Percentiles rank a stretch among this genome's conserved stretches.
phyloP scores from a whole-genome alignment of 2,888 invertebrate species.

The Pandemis corylana region DNA sequence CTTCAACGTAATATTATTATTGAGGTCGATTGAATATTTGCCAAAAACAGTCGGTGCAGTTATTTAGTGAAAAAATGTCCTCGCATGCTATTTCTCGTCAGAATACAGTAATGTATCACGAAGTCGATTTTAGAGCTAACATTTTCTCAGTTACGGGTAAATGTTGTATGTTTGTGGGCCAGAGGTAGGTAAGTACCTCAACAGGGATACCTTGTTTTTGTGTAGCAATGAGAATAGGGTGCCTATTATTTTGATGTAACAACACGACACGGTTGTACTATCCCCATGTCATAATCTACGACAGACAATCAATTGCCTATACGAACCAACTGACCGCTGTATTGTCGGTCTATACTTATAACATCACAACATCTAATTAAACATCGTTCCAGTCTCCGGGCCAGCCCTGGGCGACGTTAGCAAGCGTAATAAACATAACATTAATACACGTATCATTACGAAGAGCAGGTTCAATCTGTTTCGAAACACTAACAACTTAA shows the following conservation, averaged over 20 bases:
- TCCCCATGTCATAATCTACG: background rate
- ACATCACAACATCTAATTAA: constrained; percentile 11
- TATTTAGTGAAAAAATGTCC: background rate
- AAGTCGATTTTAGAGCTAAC: too few relatives aligned
- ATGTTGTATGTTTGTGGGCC: too few relatives aligned
- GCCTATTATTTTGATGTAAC: background rate
- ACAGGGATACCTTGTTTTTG: background rate
- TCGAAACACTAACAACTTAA: constrained; percentile 20
- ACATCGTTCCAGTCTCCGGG: constrained; percentile 16
- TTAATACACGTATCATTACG: constrained; percentile 8
- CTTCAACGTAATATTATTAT: background rate
- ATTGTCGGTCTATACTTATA: constrained; percentile 3
- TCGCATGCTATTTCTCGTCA: too few relatives aligned
- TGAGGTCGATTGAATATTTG: background rate
- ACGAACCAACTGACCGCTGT: constrained; percentile 13
- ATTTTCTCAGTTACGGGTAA: too few relatives aligned
- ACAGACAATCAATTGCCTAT: background rate
- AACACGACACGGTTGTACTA: background rate
- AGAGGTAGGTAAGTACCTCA: too few relatives aligned
- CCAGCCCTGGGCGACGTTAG: constrained; percentile 15
- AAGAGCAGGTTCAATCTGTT: constrained; percentile 29
- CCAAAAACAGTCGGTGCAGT: background rate
- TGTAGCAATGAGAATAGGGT: background rate
- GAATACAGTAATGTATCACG: too few relatives aligned
- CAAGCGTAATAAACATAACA: constrained; percentile 22